phyloP scores from a whole-genome alignment of 2,888 invertebrate species.

The Rhopalosiphum nymphaeae region DNA sequence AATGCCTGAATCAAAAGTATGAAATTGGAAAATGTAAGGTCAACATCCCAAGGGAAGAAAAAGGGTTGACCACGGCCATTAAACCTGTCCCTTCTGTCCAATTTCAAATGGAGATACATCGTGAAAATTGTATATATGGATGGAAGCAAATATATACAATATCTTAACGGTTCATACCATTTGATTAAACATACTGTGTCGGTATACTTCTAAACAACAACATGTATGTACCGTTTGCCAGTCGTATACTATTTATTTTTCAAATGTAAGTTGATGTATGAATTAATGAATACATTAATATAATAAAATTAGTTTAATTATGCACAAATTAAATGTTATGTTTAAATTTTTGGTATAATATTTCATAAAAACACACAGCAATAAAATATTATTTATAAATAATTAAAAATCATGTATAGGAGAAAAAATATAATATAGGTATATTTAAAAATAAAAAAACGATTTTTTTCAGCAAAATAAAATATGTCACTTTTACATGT shows the following conservation, averaged over 20 bases:
- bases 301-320: background rate
- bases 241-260: background rate
- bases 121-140: background rate
- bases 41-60: slow-evolving; percentile 27
- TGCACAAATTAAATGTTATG: background rate
- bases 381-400: background rate
- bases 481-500: background rate
- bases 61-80: slow-evolving; percentile 60
- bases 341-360: background rate
- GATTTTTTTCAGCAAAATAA: background rate
- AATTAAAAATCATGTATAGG: background rate
- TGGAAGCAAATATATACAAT: slow-evolving; percentile 16
- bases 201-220: background rate
- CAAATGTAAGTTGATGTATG: too few relatives aligned
- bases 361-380: background rate
- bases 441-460: background rate
- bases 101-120: slow-evolving; percentile 2
- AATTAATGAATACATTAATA: background rate
- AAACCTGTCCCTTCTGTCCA: slow-evolving; percentile 42
- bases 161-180: slow-evolving; percentile 21
- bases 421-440: background rate
- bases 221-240: background rate
- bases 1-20: slow-evolving; percentile 55
- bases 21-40: slow-evolving; percentile 54
- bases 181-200: slow-evolving; percentile 27